Conservation (phyloP, 2,888 invertebrate species). For the Orchesella flavescens region DNA sequence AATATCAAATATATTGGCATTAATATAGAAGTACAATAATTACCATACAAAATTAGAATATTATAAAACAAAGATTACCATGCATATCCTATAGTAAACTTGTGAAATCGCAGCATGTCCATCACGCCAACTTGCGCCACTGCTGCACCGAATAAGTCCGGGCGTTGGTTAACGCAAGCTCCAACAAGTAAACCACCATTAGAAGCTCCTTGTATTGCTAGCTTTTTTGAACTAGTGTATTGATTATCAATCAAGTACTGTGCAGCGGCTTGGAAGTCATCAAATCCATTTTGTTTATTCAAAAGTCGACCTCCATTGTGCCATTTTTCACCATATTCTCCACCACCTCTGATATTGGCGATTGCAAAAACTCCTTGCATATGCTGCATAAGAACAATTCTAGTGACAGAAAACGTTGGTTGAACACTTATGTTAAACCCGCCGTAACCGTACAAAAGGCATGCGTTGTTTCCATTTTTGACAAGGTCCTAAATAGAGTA, state of each 20-base stretch:
- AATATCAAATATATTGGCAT: constrained; percentile 21
- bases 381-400: constrained; percentile 91
- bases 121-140: constrained; percentile 96
- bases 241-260: constrained; percentile 86
- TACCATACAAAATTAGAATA: too few species aligned
- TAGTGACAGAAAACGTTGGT: constrained; percentile 90
- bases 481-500: constrained; percentile 42
- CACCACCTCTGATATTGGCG: constrained; percentile 96
- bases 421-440: constrained; percentile 95
- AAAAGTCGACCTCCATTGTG: constrained; percentile 85
- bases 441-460: constrained; percentile 95
- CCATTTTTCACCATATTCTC: constrained; percentile 83
- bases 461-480: constrained; percentile 77
- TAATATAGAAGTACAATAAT: too few species aligned
- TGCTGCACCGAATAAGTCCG: constrained; percentile 93
- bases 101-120: constrained; percentile 98
- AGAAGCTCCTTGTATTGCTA: constrained; percentile 80
- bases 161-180: constrained; percentile 94
- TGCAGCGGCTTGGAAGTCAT: constrained; percentile 95
- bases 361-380: constrained; percentile 91
- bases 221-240: constrained; percentile 84
- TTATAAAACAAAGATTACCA: background rate
- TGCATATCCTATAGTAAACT: constrained; percentile 97
- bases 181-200: constrained; percentile 97
- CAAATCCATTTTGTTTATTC: constrained; percentile 89